phyloP scores from a whole-genome alignment of 2,113 vertebrate genomes.

The Podilymbus podiceps region DNA sequence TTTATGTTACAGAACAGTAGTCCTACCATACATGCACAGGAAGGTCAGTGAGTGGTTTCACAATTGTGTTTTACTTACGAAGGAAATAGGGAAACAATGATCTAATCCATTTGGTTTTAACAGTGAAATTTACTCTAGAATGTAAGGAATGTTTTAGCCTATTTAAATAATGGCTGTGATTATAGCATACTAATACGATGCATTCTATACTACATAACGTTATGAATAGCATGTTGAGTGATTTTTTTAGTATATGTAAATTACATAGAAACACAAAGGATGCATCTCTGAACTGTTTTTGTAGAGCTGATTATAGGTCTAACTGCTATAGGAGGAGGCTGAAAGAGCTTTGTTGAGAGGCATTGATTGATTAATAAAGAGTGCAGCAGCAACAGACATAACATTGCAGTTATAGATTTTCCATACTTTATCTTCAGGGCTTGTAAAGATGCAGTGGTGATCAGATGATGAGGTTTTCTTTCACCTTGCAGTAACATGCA shows the following conservation, averaged over 20 bases:
- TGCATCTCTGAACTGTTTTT: constrained; percentile 55
- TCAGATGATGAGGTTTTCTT: constrained; percentile 48
- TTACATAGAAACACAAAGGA: constrained; percentile 37
- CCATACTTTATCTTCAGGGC: constrained; percentile 57
- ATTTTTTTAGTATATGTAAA: constrained; percentile 49
- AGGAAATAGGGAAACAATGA: constrained; percentile 46
- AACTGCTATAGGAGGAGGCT: constrained; percentile 26
- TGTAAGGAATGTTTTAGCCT: neutral
- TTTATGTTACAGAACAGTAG: neutral
- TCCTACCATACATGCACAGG: neutral
- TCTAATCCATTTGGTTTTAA: constrained; percentile 32
- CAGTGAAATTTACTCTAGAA: constrained; percentile 49
- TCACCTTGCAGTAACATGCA: constrained; percentile 13
- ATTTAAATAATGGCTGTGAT: constrained; percentile 53
- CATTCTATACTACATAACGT: neutral
- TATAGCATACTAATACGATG: neutral
- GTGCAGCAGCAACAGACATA: constrained; percentile 8
- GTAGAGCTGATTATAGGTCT: constrained; percentile 41
- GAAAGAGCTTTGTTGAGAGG: constrained; percentile 43
- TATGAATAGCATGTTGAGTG: constrained; percentile 26
- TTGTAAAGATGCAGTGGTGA: constrained; percentile 37
- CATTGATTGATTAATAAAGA: constrained; percentile 60
- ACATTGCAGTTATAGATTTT: constrained; percentile 50
- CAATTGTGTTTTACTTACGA: constrained; percentile 6
- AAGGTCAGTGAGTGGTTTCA: constrained; percentile 41